Conservation (phyloP, 2,797 vertebrate genomes). For the Astyanax mexicanus region DNA sequence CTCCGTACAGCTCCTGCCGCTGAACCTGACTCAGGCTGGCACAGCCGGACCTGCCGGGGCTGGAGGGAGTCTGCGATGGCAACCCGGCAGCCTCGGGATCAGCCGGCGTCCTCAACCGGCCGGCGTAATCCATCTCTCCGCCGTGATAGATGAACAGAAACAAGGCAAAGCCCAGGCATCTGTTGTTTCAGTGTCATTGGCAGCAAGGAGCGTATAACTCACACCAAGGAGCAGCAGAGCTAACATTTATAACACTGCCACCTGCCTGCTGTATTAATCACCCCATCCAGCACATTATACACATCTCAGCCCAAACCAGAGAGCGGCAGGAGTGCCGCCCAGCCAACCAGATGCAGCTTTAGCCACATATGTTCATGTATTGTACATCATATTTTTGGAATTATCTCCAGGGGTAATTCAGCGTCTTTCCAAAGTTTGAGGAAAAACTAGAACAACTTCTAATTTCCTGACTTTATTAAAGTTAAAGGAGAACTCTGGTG, state of each 20-base stretch:
- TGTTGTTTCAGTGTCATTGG: constrained; percentile 53
- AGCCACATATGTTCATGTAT: neutral
- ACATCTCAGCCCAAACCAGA: constrained; percentile 7
- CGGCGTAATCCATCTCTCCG: constrained; percentile 38
- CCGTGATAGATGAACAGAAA: constrained; percentile 50
- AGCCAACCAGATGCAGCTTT: neutral
- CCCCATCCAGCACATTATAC: constrained; percentile 21
- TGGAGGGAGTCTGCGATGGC: constrained; percentile 2
- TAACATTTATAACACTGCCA: constrained; percentile 57
- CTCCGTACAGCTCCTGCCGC: neutral
- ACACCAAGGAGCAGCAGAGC: constrained; percentile 48
- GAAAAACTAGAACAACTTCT: too few relatives aligned
- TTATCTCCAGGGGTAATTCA: neutral
- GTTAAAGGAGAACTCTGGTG: too few relatives aligned
- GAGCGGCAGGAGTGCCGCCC: neutral
- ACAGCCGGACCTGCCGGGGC: neutral
- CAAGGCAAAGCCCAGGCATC: constrained; percentile 45
- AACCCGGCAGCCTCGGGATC: constrained; percentile 22
- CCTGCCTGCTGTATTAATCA: constrained; percentile 51
- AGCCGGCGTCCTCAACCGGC: constrained; percentile 24
- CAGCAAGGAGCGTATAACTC: constrained; percentile 48
- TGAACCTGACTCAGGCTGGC: neutral
- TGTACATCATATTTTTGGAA: neutral
- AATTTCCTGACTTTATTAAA: too few relatives aligned
- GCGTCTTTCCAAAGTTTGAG: too few relatives aligned